Base-by-base conservation (phyloP, 1,140 invertebrate species). In the Drosophila teissieri region DNA sequence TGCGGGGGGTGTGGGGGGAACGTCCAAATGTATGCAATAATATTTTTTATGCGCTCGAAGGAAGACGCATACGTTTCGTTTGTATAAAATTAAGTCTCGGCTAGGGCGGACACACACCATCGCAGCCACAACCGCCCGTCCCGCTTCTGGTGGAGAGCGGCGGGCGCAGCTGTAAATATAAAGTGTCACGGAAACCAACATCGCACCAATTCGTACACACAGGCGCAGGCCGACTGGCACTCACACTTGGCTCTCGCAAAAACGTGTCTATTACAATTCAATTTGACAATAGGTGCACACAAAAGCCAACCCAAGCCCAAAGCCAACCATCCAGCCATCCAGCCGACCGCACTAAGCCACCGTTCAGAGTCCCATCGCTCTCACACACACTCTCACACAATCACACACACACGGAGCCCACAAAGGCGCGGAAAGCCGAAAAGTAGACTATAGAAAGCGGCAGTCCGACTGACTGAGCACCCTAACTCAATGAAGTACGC, bases 201-300 rank as follows among this genome's bases (percentile, higher is more conserved):
- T 58, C 49, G 44, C 60, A 53, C 42, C 57, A 27, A 70, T 51
- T 51, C 48, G 3, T 17, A 67, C 42, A 27, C 42, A 52, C 31
- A 55, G 44, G 46, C 24, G 46, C 34, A 49, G 1, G 40, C 39
- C 40, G 34, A 37, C 22, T 37, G 31, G n/a, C 56, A 34, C 60
- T 54, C 51, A 55, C 67, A 72, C 68, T 70, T 57, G 65, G 68
- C 52, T 11, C 34, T 54, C 68, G 84, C 63, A 77, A 80, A 89
- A 88, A 88, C 84, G 84, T 88, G 84, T 88, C 84, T 88, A 88
- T 88, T 88, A 88, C 84, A 88, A 88, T 88, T 88, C 84, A 88
- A 88, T 88, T 88, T 88, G 84, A 88, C 84, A 88, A 88, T 88
- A 88, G 85, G 84, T 77, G 84, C 84, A 84, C 84, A 83, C 84